phyloP scores from a whole-genome alignment of 2,888 invertebrate genomes.

The Apotomis turbidana region DNA sequence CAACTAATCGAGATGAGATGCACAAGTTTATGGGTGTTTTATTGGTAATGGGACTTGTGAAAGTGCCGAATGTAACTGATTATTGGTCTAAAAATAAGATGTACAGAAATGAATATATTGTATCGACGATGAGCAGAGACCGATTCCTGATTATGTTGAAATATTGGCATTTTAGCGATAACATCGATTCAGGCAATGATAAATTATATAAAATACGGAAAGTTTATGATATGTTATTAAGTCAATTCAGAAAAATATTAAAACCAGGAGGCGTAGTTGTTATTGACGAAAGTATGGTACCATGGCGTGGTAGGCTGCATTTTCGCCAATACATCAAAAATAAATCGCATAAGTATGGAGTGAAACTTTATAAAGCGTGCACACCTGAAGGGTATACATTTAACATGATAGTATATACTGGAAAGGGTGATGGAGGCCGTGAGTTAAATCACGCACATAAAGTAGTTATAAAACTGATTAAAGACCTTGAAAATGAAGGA shows the following conservation, averaged over 20 bases:
- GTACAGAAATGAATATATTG: conserved; percentile 39
- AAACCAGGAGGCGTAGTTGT: conserved; percentile 35
- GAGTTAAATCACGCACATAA: conserved; percentile 6
- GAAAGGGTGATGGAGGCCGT: conserved; percentile 18
- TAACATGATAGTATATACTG: conserved; percentile 35
- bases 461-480: conserved; percentile 1
- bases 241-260: conserved; percentile 15
- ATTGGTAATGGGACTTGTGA: conserved; percentile 48
- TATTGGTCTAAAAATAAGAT: conserved; percentile 40
- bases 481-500: conserved; percentile 10
- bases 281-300: conserved; percentile 34
- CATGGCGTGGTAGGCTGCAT: conserved; percentile 36
- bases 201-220: conserved; percentile 33
- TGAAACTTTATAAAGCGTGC: background rate
- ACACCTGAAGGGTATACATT: conserved; percentile 20
- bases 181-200: conserved; percentile 16
- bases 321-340: conserved; percentile 43
- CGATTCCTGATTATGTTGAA: conserved; percentile 33
- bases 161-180: conserved; percentile 33
- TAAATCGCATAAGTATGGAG: conserved; percentile 33
- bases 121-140: conserved; percentile 37
- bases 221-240: conserved; percentile 21
- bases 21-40: conserved; percentile 47
- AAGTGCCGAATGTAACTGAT: conserved; percentile 39
- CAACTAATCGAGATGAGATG: conserved; percentile 43